Evolutionary conservation across 2,113 vertebrate species (phyloP).

Genomic region (Edolisoma coerulescens): DNA sequence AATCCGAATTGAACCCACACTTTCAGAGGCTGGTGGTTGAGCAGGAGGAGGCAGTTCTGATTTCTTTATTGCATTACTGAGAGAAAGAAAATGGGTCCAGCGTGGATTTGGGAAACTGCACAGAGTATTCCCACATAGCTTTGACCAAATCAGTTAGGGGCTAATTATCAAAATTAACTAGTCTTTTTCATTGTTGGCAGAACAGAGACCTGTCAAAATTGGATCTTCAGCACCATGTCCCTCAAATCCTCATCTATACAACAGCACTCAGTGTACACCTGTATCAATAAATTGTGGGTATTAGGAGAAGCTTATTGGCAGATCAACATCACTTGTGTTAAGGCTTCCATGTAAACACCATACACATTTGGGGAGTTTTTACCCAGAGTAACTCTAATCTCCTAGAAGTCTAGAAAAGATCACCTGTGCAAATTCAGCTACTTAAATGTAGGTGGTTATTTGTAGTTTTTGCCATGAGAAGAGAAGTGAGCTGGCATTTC

Average conservation of each 20-base stretch:
- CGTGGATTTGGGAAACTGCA: not conserved
- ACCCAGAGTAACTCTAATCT: not conserved
- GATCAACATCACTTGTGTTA: not conserved
- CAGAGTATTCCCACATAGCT: not conserved
- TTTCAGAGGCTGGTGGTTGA: not conserved
- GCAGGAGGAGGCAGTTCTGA: not conserved
- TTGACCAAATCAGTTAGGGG: not conserved
- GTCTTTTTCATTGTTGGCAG: not conserved
- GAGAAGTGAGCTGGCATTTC: not conserved
- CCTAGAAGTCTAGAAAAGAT: not conserved
- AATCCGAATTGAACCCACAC: not conserved
- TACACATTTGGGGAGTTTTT: not conserved
- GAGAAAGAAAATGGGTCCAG: not conserved
- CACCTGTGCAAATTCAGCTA: not conserved
- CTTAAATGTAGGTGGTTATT: not conserved
- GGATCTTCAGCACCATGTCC: not conserved
- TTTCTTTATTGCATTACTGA: not conserved
- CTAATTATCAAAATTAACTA: not conserved
- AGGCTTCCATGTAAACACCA: not conserved
- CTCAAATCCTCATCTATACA: not conserved
- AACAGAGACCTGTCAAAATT: not conserved
- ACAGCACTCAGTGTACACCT: not conserved
- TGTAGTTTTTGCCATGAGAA: not conserved
- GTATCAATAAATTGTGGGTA: not conserved
- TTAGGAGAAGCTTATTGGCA: not conserved